Conservation (phyloP, 2,797 vertebrate species). For the Diglossa cyanea region DNA sequence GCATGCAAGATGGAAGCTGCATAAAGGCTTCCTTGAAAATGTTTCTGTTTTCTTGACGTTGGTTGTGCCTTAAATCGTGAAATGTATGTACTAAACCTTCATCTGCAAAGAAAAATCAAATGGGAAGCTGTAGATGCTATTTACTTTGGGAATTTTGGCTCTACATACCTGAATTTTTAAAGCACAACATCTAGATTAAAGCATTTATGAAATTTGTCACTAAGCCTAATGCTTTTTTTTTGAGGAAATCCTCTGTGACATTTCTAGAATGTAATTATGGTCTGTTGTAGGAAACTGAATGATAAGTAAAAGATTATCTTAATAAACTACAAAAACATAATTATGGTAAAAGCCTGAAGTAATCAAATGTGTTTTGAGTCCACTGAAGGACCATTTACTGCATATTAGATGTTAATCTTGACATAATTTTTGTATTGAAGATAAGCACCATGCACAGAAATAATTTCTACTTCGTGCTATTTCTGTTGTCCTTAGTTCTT, state of each 20-base stretch:
- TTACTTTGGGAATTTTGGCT: background rate
- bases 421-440: conserved; percentile 4
- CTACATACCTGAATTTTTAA: background rate
- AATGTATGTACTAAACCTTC: background rate
- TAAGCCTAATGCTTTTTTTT: background rate
- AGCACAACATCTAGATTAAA: background rate
- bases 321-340: conserved; percentile 10
- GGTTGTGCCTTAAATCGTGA: background rate
- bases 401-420: conserved; percentile 39
- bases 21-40: background rate
- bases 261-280: background rate
- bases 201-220: background rate
- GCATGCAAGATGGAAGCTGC: background rate
- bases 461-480: background rate
- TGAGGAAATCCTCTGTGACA: background rate
- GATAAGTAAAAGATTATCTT: background rate
- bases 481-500: background rate
- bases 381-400: conserved; percentile 18
- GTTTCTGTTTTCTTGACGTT: background rate
- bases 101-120: background rate
- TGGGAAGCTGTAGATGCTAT: background rate
- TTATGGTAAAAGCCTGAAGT: background rate
- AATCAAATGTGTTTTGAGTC: conserved; percentile 42
- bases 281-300: background rate
- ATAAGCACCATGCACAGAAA: background rate